phyloP scores from a whole-genome alignment of 2,888 invertebrate species.

The Mylabris sibirica region DNA sequence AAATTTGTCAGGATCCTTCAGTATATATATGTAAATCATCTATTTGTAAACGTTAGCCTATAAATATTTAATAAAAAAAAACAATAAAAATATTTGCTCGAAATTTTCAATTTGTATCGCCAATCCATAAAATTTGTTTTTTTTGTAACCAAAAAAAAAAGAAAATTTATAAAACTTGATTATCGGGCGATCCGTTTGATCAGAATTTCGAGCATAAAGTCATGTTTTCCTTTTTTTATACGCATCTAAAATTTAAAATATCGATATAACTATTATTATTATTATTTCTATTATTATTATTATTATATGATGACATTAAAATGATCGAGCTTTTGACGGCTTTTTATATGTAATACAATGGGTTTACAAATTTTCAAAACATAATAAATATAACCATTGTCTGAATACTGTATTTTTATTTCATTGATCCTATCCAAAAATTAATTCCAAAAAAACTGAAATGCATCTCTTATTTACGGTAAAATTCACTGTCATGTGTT shows the following conservation, averaged over 20 bases:
- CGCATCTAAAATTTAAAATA: constrained; percentile 60
- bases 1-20: constrained; percentile 55
- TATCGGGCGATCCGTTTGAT: constrained; percentile 18
- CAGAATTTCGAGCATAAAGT: constrained; percentile 46
- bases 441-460: too few species aligned
- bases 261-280: constrained; percentile 47
- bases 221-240: constrained; percentile 56
- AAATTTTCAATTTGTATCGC: not conserved
- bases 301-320: constrained; percentile 56
- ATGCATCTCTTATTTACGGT: not conserved
- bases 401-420: constrained; percentile 49
- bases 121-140: not conserved
- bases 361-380: constrained; percentile 61
- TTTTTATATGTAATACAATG: constrained; percentile 63
- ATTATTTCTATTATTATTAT: constrained; percentile 40
- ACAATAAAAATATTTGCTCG: constrained; percentile 32
- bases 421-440: constrained; percentile 13
- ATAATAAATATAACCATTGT: constrained; percentile 63
- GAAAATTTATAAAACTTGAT: not conserved
- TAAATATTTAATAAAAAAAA: constrained; percentile 38
- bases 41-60: constrained; percentile 60
- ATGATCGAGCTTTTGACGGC: constrained; percentile 64
- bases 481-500: too few species aligned
- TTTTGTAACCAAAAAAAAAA: not conserved
- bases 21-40: constrained; percentile 57